Evolutionary conservation across 2,113 vertebrate species (phyloP).

Genomic region (Odontophorus gujanensis): DNA sequence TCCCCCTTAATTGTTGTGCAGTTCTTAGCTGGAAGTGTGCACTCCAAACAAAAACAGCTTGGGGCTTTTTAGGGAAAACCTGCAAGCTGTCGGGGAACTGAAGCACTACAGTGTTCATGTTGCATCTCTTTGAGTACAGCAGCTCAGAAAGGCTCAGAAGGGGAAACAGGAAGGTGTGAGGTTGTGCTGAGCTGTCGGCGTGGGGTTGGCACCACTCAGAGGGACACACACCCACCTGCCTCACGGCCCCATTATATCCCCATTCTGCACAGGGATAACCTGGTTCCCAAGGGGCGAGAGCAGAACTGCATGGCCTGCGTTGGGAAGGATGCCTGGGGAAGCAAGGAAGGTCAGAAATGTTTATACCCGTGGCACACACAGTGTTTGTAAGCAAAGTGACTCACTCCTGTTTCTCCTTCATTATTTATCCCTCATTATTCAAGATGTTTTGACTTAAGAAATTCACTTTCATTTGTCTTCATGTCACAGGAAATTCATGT

Average conservation of each 20-base stretch:
- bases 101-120: neutral
- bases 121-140: neutral
- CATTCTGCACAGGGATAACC: neutral
- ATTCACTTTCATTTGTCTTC: neutral
- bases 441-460: rapidly evolving
- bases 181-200: rapidly evolving
- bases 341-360: neutral
- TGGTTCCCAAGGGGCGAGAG: neutral
- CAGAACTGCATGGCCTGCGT: rapidly evolving
- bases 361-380: rapidly evolving
- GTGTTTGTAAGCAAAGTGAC: neutral
- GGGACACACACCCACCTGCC: neutral
- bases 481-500: neutral
- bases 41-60: neutral
- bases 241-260: neutral
- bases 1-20: neutral
- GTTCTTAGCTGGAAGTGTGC: neutral
- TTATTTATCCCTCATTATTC: neutral
- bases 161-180: neutral
- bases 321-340: neutral
- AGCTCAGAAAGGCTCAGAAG: neutral
- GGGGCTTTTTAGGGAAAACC: neutral
- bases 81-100: neutral
- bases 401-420: neutral
- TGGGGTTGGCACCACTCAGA: neutral